A percentile compares a stretch with the other conserved stretches of the same genome.
Conservation (phyloP, 2,888 invertebrate species). For the Nomada lathburiana region DNA sequence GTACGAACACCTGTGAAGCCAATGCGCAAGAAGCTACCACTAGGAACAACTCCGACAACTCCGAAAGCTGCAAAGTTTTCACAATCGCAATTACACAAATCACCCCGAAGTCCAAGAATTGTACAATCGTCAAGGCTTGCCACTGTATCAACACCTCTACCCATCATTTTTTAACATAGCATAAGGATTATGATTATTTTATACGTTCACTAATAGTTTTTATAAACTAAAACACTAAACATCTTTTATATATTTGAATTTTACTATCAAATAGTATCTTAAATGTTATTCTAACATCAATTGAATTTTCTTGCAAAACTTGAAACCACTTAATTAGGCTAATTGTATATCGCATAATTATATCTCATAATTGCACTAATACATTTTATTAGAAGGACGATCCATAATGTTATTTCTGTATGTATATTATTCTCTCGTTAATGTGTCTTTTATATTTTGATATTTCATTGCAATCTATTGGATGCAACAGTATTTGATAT, state of each 20-base stretch:
- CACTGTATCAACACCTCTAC: slow-evolving; percentile 54
- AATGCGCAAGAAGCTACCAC: slow-evolving; percentile 71
- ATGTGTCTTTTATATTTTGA: slow-evolving; percentile 21
- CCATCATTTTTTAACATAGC: slow-evolving; percentile 59
- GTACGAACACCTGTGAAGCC: slow-evolving; percentile 77
- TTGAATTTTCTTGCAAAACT: slow-evolving; percentile 1
- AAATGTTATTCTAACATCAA: not conserved
- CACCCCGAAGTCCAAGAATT: slow-evolving; percentile 60
- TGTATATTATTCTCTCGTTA: slow-evolving; percentile 29
- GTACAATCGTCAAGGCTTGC: slow-evolving; percentile 55
- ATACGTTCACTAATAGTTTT: slow-evolving; percentile 6
- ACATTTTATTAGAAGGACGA: not conserved
- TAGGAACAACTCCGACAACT: slow-evolving; percentile 57
- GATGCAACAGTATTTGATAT: slow-evolving; percentile 7
- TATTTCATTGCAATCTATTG: slow-evolving; percentile 29
- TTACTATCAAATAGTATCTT: not conserved
- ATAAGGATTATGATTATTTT: not conserved
- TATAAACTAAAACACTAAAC: not conserved
- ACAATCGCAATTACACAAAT: slow-evolving; percentile 39
- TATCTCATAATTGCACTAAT: not conserved
- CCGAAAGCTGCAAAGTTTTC: slow-evolving; percentile 29
- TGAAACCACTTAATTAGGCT: slow-evolving; percentile 2
- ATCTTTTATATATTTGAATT: slow-evolving; percentile 10
- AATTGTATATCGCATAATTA: not conserved
- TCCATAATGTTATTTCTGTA: not conserved